These are phyloP conservation scores for Tympanoctomys barrerae DNA, from an alignment of 2,797 vertebrate species.

Conservation along the genomic window DNA sequence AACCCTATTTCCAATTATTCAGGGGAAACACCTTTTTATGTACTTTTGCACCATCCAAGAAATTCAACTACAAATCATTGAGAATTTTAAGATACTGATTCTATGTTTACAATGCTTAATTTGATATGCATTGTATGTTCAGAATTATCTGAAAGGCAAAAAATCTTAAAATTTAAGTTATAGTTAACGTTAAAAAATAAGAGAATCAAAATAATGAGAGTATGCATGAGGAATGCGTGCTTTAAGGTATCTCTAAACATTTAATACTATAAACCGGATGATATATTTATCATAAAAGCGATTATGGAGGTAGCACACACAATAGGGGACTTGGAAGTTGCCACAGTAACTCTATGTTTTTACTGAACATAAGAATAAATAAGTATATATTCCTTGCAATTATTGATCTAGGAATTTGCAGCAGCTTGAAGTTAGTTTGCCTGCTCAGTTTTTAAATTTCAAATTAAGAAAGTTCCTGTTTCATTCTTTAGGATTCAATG, in stretches of 20 bases:
- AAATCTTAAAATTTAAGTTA: conserved; percentile 59
- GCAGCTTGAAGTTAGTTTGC: conserved; percentile 57
- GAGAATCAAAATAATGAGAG: conserved; percentile 49
- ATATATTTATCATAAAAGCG: conserved; percentile 65
- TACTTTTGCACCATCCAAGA: conserved; percentile 1
- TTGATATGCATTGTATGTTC: conserved; percentile 25
- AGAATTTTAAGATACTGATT: conserved; percentile 39
- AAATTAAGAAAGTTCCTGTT: conserved; percentile 45
- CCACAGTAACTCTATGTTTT: conserved; percentile 82
- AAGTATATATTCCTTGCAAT: conserved; percentile 79
- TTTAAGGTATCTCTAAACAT: conserved; percentile 77
- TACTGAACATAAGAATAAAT: conserved; percentile 82
- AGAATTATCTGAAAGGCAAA: conserved; percentile 52
- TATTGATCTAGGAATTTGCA: conserved; percentile 80
- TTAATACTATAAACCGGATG: conserved; percentile 73
- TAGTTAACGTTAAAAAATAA: conserved; percentile 58
- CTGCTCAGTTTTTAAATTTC: conserved; percentile 48
- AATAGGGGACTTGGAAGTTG: conserved; percentile 82
- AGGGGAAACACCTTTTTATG: neutral
- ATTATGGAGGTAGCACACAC: conserved; percentile 71
- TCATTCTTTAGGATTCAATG: conserved; percentile 49
- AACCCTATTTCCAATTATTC: neutral
- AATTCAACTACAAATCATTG: conserved; percentile 25
- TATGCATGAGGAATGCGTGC: conserved; percentile 21
- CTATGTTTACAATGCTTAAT: conserved; percentile 12